These are phyloP conservation scores for Adoxophyes honmai DNA, from an alignment of 1,140 invertebrate species.

Conservation along the genomic window DNA sequence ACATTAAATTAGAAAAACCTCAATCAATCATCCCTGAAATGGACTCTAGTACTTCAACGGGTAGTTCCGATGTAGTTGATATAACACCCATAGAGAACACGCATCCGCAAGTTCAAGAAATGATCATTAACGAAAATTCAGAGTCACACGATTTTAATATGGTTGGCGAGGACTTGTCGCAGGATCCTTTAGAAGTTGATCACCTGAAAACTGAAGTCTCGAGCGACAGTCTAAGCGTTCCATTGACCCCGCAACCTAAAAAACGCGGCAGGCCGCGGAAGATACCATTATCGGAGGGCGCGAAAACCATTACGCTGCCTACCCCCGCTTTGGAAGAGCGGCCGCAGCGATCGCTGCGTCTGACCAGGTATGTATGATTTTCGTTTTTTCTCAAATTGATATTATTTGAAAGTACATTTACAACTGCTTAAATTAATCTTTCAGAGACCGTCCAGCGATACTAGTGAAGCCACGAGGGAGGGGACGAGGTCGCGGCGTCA, in stretches of 20 bases:
- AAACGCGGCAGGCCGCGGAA: conserved; percentile 74
- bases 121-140: conserved; percentile 69
- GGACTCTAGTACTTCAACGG: conserved; percentile 64
- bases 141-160: conserved; percentile 64
- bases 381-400: not conserved
- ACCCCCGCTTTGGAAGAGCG: conserved; percentile 67
- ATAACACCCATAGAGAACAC: conserved; percentile 43
- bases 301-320: conserved; percentile 47
- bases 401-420: not conserved
- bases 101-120: conserved; percentile 53
- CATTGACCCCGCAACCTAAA: conserved; percentile 64
- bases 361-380: conserved; percentile 52
- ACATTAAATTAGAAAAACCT: conserved; percentile 51
- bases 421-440: conserved; percentile 24
- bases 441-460: conserved; percentile 65
- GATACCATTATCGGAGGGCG: conserved; percentile 54
- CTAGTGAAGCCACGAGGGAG: conserved; percentile 61
- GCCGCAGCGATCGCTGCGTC: conserved; percentile 61
- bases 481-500: conserved; percentile 48
- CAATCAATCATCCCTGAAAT: conserved; percentile 48
- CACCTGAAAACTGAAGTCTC: conserved; percentile 38
- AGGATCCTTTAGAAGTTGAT: conserved; percentile 70
- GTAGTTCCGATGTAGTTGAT: conserved; percentile 45
- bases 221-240: conserved; percentile 35
- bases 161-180: conserved; percentile 55